Percentiles rank a stretch among this genome's conserved stretches.
phyloP scores from a whole-genome alignment of 2,888 invertebrate species.

The Lithophane ornitopus region DNA sequence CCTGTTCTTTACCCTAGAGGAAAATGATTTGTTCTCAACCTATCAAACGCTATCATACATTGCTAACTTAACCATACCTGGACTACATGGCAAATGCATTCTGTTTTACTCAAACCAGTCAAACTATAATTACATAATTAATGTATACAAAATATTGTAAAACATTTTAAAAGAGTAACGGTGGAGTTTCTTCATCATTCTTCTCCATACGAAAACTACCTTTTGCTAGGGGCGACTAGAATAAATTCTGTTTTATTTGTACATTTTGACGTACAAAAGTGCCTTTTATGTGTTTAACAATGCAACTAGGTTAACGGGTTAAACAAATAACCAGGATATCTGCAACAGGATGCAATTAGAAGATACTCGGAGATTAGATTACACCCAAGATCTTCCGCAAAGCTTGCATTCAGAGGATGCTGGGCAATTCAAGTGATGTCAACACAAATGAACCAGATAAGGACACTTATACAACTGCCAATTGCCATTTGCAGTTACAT shows the following conservation, averaged over 20 bases:
- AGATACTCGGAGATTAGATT: constrained; percentile 63
- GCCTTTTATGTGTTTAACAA: too few relatives aligned
- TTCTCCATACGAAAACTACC: too few relatives aligned
- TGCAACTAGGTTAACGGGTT: constrained; percentile 52
- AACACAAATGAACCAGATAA: constrained; percentile 41
- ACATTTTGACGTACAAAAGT: too few relatives aligned
- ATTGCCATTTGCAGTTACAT: constrained; percentile 43
- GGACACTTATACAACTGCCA: constrained; percentile 44
- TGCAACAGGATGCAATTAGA: constrained; percentile 62
- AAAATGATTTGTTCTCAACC: neutral
- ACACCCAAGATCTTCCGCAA: constrained; percentile 50
- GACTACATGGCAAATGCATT: neutral
- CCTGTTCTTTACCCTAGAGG: neutral
- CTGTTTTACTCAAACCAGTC: neutral
- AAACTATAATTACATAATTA: too few relatives aligned
- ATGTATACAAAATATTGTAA: too few relatives aligned
- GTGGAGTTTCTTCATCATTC: too few relatives aligned
- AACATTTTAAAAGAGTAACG: too few relatives aligned
- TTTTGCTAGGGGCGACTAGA: too few relatives aligned
- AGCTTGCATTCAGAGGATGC: constrained; percentile 48
- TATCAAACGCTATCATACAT: neutral
- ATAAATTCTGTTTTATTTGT: too few relatives aligned
- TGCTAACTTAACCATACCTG: neutral
- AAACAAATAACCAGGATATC: constrained; percentile 51
- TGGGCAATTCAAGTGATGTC: constrained; percentile 41